phyloP scores from a whole-genome alignment of 2,113 vertebrate species.

The Clupea harengus region DNA sequence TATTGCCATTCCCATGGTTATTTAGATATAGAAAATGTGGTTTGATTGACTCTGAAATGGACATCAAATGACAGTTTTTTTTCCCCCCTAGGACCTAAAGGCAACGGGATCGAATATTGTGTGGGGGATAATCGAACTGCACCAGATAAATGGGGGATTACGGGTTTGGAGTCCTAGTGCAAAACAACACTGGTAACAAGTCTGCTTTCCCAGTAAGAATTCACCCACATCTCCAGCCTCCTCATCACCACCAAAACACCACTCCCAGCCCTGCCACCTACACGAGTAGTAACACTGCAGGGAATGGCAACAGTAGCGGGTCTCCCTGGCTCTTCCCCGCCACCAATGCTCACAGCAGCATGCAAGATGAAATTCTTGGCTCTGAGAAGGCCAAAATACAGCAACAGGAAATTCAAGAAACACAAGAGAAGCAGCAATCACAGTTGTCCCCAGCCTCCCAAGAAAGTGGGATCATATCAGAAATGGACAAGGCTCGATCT shows the following conservation, averaged over 20 bases:
- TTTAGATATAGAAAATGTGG: neutral
- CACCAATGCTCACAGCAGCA: slow-evolving; percentile 87
- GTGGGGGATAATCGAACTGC: slow-evolving; percentile 56
- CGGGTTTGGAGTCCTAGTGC: slow-evolving; percentile 99
- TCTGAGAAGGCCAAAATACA: slow-evolving; percentile 94
- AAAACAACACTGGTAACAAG: slow-evolving; percentile 99
- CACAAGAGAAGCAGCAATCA: slow-evolving; percentile 90
- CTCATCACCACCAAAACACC: slow-evolving; percentile 98
- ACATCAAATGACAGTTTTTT: slow-evolving; percentile 11
- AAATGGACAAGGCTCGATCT: slow-evolving; percentile 87
- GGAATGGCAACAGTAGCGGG: slow-evolving; percentile 90
- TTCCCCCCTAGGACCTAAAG: slow-evolving; percentile 64
- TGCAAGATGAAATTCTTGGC: slow-evolving; percentile 97
- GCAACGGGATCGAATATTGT: slow-evolving; percentile 71
- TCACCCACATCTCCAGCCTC: slow-evolving; percentile 97
- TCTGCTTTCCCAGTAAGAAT: slow-evolving; percentile 99
- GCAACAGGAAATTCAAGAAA: slow-evolving; percentile 94
- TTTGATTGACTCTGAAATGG: neutral
- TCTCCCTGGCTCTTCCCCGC: slow-evolving; percentile 98
- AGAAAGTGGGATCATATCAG: slow-evolving; percentile 90
- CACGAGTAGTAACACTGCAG: slow-evolving; percentile 97
- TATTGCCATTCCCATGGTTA: neutral
- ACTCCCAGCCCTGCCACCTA: slow-evolving; percentile 92
- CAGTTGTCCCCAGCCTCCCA: slow-evolving; percentile 89
- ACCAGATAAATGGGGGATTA: slow-evolving; percentile 99